Evolutionary conservation across 2,797 vertebrate genomes (phyloP), one percentile per base, ranked within the genome.

Genomic region (Vultur gryphus): DNA sequence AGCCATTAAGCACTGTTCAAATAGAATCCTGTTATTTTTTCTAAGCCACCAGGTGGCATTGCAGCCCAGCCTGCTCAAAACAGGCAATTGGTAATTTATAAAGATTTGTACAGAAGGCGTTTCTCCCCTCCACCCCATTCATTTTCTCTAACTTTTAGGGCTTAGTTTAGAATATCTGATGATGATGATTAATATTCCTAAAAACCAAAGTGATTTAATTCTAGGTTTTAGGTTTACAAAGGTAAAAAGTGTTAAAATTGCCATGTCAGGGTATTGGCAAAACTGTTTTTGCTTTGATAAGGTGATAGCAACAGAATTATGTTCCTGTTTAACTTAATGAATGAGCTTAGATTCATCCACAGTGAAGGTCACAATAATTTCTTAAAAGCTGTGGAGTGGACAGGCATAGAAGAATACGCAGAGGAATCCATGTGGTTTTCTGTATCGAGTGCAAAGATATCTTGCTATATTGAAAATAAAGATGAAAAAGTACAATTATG

Each of bases 21-120:
- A 89, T 65, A 75, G 41, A 62, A 77, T 75, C 57, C 62, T 92
- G 43, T 93, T 92, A 28, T 19, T 95, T 93, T 93, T 87, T 55
- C 62, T 92, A 49, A 90, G 91, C 98, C 98, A 98, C 98, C 97
- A 98, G 98, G 97, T 98, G 98, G 98, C 98, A 97, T 98, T 98
- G 90, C 96, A 97, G 96, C 97, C 98, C 97, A 98, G 90, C 97
- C 94, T 93, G 98, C 97, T 96, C 90, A 81, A 88, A 85, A 79
- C 23, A 57, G 35, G n/a, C 75, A 41, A 58, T 48, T 77, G 76
- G 12, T 75, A n/a, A 46, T 89, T 87, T 55, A n/a, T 55, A 17
- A 83, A 48, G 33, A 52, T 66, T 61, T 82, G n/a, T 80, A 54
- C 39, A 59, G 41, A 77, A 89, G 54, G 33, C 29, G 16, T 89